Base-by-base conservation (phyloP, 2,797 vertebrate genomes). In the Lacerta bilineata region DNA sequence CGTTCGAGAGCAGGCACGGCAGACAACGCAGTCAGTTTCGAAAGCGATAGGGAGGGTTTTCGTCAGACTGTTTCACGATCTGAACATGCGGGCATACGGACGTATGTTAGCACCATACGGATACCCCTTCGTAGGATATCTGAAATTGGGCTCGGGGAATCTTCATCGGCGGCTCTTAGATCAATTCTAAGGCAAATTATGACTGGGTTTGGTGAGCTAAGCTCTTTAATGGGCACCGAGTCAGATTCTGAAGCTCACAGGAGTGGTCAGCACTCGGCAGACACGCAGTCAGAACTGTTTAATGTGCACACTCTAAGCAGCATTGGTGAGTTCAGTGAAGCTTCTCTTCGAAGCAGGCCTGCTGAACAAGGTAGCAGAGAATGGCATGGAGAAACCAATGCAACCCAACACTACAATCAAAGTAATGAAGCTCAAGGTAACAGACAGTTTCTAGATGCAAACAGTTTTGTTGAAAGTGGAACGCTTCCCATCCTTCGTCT, bases 181-280 rank as follows among this genome's bases (percentile, higher is more conserved):
- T 98, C 98, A 59, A 98, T 99, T 93, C 96, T 99, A 93, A 97
- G 98, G 33, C 98, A 99, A 96, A 98, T 99, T 86, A 98, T 99
- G 98, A 98, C 98, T 2, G 98, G 98, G 80, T 99, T 99, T 94
- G 98, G 98, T 89, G 98, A 99, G 89, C 95, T 99, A 83, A 99
- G 98, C 93, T 98, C 98, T 80, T 96, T 99, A 85, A 98, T 99
- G 98, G 98, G 99, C 95, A 98, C 98, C 0, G 98, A 99, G 93
- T 98, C 98, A 0, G 98, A 97, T 91, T 97, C 98, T 5, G 98
- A 98, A 95, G 94, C 82, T 18, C 96, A 96, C 50, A 94, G 96
- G 11, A 94, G 96, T 0, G 5, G 83, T 74, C 95, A 87, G 84
- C 90, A 0, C 66, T 90, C 90, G 55, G 41, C 69, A 0, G 89